These are phyloP conservation scores for Heliornis fulica DNA, from an alignment of 2,113 vertebrate genomes.

Conservation along the genomic window DNA sequence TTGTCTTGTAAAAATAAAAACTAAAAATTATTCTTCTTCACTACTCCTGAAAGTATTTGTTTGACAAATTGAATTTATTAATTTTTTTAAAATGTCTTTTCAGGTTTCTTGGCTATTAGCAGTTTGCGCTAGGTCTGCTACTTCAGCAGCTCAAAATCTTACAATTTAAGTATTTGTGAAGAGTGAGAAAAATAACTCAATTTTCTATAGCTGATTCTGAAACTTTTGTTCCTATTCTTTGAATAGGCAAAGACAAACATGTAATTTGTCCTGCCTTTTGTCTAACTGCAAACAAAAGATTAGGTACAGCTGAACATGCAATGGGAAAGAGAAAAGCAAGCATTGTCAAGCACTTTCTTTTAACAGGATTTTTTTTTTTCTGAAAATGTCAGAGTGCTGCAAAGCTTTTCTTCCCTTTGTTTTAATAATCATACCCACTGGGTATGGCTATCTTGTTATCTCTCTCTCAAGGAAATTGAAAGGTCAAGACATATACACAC, in stretches of 20 bases:
- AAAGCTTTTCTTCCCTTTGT: not conserved
- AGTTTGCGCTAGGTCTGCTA: not conserved
- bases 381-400: not conserved
- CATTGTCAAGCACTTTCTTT: not conserved
- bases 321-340: conserved; percentile 26
- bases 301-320: conserved; percentile 4
- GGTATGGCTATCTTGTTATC: not conserved
- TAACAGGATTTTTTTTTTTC: not conserved
- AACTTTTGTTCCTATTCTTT: conserved; percentile 14
- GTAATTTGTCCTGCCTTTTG: conserved; percentile 46
- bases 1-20: not conserved
- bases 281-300: conserved; percentile 29
- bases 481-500: not conserved
- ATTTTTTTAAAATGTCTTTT: not conserved
- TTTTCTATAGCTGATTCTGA: conserved; percentile 5
- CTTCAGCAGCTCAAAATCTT: not conserved
- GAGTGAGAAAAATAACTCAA: not conserved
- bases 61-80: not conserved
- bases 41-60: not conserved
- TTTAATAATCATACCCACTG: not conserved
- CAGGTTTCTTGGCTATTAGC: not conserved
- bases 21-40: not conserved
- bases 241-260: not conserved
- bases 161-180: conserved; percentile 41
- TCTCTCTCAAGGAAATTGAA: not conserved